Conservation (phyloP, 2,888 invertebrate species). For the Leptinotarsa tumamoca region DNA sequence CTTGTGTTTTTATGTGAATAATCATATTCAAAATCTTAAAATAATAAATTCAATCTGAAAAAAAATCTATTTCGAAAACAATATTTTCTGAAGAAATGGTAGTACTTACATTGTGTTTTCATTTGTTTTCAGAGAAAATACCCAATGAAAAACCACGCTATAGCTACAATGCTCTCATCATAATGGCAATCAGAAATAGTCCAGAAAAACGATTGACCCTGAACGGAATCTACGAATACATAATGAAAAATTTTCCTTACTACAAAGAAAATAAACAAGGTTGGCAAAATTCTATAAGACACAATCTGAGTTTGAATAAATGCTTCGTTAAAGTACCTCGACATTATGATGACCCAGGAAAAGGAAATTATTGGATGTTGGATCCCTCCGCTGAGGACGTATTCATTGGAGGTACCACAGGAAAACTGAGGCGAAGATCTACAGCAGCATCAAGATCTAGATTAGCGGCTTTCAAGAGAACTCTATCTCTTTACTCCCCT, state of each 20-base stretch:
- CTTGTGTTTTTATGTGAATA: no score
- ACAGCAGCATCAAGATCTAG: slow-evolving; percentile 91
- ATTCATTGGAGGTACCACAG: slow-evolving; percentile 95
- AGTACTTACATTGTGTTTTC: slow-evolving; percentile 8
- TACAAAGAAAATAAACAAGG: slow-evolving; percentile 98
- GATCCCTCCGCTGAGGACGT: slow-evolving; percentile 98
- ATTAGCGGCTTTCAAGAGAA: slow-evolving; percentile 89
- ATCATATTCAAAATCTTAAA: no score
- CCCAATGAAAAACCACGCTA: slow-evolving; percentile 95
- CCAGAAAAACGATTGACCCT: slow-evolving; percentile 93
- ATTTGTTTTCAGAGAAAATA: slow-evolving; percentile 68
- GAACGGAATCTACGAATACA: slow-evolving; percentile 98
- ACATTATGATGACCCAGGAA: slow-evolving; percentile 99
- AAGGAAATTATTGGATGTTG: slow-evolving; percentile 99
- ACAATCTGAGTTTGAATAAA: slow-evolving; percentile 97
- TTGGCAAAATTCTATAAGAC: slow-evolving; percentile 99
- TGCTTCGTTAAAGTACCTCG: slow-evolving; percentile 98
- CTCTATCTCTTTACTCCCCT: slow-evolving; percentile 75
- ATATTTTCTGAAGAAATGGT: no score
- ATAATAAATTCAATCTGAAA: no score
- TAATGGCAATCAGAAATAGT: slow-evolving; percentile 98
- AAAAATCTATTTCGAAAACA: no score
- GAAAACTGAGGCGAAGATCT: slow-evolving; percentile 90
- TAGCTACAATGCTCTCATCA: slow-evolving; percentile 98
- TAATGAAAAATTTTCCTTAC: slow-evolving; percentile 98